Evolutionary conservation across 2,888 invertebrate species (phyloP), one percentile per base, ranked within the genome.

Genomic region (Laothoe populi): DNA sequence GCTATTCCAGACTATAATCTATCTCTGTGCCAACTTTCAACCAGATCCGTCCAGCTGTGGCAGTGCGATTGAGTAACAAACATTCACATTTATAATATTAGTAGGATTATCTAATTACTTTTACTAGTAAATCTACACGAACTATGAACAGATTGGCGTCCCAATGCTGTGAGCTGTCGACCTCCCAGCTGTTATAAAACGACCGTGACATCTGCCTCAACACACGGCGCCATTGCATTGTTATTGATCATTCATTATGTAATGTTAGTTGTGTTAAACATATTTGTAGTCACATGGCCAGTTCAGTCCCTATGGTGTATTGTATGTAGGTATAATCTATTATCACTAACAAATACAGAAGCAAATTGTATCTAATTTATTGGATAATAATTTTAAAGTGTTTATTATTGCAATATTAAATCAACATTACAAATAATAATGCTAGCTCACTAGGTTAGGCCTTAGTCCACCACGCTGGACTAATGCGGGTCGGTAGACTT

Each of bases 241-340:
- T 60, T 69, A 69, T 70, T 71, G 68, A 64, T 69, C 71, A 45
- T 31, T 44, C 31, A 59, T 26, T 45, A 59, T 58, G 24, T 42
- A 13, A 53, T 46, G 48, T 48, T 26, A 53, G 11, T 35, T 35
- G 31, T 31, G 26, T 16, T 49, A 26, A 4, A 19, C 4, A 31
- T 5, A 16, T 31, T 16, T 49, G 26, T n/a, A 23, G 4, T 46
- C 23, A 46, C 46, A 13, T 24, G 24, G 24, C 13, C 2, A n/a
- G n/a, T n/a, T 21, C 45, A 45, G 21, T 42, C 4, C 16, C 4
- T 16, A 5, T 16, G n/a, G n/a, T n/a, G n/a, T n/a, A n/a, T n/a
- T n/a, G n/a, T n/a, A n/a, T 42, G 31, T 31, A 26, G 26, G 4
- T 35, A 11, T 38, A 13, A 7, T 19, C 2, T 4, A 16, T 42